Evolutionary conservation across 2,113 vertebrate genomes (phyloP).

Genomic region (Baryphthengus martii): DNA sequence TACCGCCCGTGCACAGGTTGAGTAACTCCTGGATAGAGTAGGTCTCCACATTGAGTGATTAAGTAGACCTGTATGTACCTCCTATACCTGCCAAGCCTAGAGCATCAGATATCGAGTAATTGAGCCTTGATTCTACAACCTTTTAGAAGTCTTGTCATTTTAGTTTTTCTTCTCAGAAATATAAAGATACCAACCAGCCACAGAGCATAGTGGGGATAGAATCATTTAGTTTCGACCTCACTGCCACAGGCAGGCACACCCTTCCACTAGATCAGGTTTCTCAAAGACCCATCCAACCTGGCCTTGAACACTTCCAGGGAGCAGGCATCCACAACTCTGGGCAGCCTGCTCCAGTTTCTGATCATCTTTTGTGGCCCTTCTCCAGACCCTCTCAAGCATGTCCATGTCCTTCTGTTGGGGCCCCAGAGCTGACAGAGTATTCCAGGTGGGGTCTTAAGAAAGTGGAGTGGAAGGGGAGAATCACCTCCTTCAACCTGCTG

Average conservation of each 20-base stretch:
- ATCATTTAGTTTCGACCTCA: not conserved
- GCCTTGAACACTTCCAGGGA: not conserved
- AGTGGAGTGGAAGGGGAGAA: too few relatives aligned
- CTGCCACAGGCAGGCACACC: accelerated
- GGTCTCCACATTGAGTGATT: not conserved
- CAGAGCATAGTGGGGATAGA: not conserved
- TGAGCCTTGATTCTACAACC: not conserved
- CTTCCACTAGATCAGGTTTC: accelerated
- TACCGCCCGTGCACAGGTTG: not conserved
- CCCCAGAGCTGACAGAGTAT: too few relatives aligned
- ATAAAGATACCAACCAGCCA: not conserved
- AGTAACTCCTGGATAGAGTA: not conserved
- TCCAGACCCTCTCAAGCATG: too few relatives aligned
- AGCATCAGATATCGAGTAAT: not conserved
- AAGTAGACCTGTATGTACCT: not conserved
- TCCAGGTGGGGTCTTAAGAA: too few relatives aligned
- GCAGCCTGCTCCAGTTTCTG: too few relatives aligned
- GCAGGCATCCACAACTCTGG: too few relatives aligned
- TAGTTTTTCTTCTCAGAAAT: not conserved
- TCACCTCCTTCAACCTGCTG: too few relatives aligned
- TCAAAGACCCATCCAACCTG: accelerated
- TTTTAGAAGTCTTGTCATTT: not conserved
- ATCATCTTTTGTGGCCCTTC: too few relatives aligned
- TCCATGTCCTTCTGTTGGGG: too few relatives aligned
- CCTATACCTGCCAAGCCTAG: not conserved